These are phyloP conservation scores for Ridgeia piscesae DNA, from an alignment of 1,140 invertebrate genomes.

Conservation along the genomic window DNA sequence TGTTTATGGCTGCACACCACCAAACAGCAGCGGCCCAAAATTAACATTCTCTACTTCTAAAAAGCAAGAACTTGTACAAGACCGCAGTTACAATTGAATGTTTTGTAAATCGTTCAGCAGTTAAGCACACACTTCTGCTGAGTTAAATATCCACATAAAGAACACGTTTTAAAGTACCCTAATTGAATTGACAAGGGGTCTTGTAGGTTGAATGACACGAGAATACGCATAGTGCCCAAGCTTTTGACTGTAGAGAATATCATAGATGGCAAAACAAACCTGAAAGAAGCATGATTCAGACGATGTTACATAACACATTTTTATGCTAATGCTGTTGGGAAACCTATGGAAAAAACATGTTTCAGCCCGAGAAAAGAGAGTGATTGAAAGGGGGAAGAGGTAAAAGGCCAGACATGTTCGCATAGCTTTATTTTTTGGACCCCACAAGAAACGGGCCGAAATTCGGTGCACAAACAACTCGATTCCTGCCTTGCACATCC, in stretches of 20 bases:
- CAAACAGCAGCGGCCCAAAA: too few species aligned
- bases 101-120: too few species aligned
- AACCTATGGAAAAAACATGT: not conserved
- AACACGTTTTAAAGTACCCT: too few species aligned
- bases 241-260: not conserved
- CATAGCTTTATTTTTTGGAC: not conserved
- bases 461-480: not conserved
- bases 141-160: too few species aligned
- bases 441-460: not conserved
- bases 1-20: too few species aligned
- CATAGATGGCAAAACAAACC: not conserved
- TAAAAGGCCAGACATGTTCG: not conserved
- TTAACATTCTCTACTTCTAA: too few species aligned
- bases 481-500: not conserved
- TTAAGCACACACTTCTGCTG: too few species aligned
- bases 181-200: too few species aligned
- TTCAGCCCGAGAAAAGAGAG: not conserved
- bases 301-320: not conserved
- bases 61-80: too few species aligned
- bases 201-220: too few species aligned
- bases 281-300: not conserved
- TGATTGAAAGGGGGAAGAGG: not conserved
- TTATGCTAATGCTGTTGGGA: not conserved
- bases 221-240: not conserved
- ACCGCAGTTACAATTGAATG: too few species aligned